phyloP scores from a whole-genome alignment of 2,888 invertebrate species.

The Chalcis sispes region DNA sequence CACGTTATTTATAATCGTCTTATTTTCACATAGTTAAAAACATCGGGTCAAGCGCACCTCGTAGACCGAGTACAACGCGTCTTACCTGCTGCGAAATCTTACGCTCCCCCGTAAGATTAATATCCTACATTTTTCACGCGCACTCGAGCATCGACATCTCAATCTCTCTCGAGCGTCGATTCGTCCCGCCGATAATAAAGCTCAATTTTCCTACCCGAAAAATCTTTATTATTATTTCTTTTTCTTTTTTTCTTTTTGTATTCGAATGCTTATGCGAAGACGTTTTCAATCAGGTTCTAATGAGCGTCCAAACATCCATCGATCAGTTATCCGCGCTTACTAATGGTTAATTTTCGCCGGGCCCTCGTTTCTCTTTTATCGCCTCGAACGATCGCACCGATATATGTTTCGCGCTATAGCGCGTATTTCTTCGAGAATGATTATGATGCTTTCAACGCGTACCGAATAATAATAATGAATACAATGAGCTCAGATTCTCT shows the following conservation, averaged over 20 bases:
- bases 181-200: conserved; percentile 4
- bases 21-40: too few relatives aligned
- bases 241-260: too few relatives aligned
- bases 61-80: neutral
- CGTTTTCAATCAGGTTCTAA: conserved; percentile 43
- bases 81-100: neutral
- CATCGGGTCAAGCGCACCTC: too few relatives aligned
- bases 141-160: conserved; percentile 8
- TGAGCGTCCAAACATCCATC: conserved; percentile 27
- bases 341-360: conserved; percentile 20
- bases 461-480: conserved; percentile 19
- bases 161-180: conserved; percentile 7
- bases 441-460: neutral
- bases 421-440: too few relatives aligned
- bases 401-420: conserved; percentile 6
- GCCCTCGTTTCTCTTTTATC: conserved; percentile 1
- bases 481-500: neutral
- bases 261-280: neutral
- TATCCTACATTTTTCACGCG: conserved; percentile 33
- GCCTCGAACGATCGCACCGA: conserved; percentile 12
- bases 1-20: conserved; percentile 22
- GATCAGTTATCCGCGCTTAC: conserved; percentile 1
- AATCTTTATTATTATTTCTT: neutral
- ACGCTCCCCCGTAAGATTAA: neutral
- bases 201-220: conserved; percentile 28